phyloP scores from a whole-genome alignment of 2,113 vertebrate species.

The Nerophis ophidion region DNA sequence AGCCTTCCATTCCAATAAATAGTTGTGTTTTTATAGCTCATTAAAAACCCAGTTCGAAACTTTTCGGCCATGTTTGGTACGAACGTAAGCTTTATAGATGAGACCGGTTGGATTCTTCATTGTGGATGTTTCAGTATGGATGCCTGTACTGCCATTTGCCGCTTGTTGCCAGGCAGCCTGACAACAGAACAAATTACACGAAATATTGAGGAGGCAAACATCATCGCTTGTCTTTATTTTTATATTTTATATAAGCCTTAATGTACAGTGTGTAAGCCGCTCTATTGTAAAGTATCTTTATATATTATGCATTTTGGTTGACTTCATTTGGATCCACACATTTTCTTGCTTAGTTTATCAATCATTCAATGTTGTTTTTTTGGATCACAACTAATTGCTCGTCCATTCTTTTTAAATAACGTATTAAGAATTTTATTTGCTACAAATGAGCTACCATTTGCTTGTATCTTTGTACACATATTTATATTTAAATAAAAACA shows the following conservation, averaged over 20 bases:
- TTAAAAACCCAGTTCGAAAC: no score
- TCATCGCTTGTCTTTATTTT: slow-evolving; percentile 80
- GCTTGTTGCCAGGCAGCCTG: slow-evolving; percentile 54
- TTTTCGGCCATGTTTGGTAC: no score
- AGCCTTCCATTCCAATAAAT: no score
- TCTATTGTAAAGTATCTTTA: slow-evolving; percentile 79
- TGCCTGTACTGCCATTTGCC: slow-evolving; percentile 71
- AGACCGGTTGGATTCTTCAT: slow-evolving; percentile 49
- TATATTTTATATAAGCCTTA: slow-evolving; percentile 83
- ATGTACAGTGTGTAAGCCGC: slow-evolving; percentile 78
- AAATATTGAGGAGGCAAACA: slow-evolving; percentile 62
- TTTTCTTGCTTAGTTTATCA: slow-evolving; percentile 56
- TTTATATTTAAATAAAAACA: slow-evolving; percentile 84
- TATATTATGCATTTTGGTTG: slow-evolving; percentile 67
- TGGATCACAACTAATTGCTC: slow-evolving; percentile 66
- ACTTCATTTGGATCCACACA: slow-evolving; percentile 57
- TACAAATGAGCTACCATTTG: slow-evolving; percentile 73
- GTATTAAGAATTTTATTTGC: slow-evolving; percentile 75
- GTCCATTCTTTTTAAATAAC: slow-evolving; percentile 65
- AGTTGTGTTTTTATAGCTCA: no score
- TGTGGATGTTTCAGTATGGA: slow-evolving; percentile 56
- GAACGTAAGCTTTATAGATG: no score
- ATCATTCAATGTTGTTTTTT: slow-evolving; percentile 60
- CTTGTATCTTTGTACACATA: slow-evolving; percentile 85
- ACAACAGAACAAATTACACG: slow-evolving; percentile 56